Percentiles rank a stretch among this genome's conserved stretches.
phyloP scores from a whole-genome alignment of 2,888 invertebrate species.

The Ametastegia equiseti region DNA sequence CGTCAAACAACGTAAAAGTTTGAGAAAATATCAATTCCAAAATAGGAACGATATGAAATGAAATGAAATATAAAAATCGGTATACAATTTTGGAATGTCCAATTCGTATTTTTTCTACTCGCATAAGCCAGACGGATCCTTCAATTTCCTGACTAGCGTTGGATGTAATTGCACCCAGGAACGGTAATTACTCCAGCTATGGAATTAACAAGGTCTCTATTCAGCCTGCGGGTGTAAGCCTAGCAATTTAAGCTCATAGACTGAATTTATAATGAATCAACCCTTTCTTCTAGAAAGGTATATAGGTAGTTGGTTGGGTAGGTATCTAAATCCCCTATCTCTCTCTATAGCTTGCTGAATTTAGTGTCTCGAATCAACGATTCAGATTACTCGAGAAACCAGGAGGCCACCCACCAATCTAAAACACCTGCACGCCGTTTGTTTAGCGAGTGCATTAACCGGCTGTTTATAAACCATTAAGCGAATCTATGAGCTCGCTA shows the following conservation, averaged over 20 bases:
- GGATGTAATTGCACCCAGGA: neutral
- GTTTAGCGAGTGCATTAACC: neutral
- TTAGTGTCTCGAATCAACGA: constrained; percentile 25
- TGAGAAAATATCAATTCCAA: no score
- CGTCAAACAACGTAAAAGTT: no score
- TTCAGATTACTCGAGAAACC: constrained; percentile 14
- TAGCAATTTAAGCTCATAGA: constrained; percentile 11
- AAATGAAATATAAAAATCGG: no score
- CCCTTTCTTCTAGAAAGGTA: neutral
- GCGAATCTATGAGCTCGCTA: neutral
- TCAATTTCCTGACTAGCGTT: neutral
- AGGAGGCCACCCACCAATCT: neutral
- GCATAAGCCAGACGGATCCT: neutral
- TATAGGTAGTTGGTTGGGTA: neutral
- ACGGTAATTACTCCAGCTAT: neutral
- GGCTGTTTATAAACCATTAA: neutral
- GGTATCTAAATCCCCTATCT: neutral
- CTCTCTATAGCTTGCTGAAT: neutral
- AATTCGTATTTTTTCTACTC: no score
- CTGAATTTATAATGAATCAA: constrained; percentile 15
- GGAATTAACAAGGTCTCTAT: neutral
- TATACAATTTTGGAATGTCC: no score
- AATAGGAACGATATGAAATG: no score
- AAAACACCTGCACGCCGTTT: constrained; percentile 4
- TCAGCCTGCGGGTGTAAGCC: neutral